phyloP scores from a whole-genome alignment of 2,113 vertebrate genomes.

The Etheostoma spectabile region DNA sequence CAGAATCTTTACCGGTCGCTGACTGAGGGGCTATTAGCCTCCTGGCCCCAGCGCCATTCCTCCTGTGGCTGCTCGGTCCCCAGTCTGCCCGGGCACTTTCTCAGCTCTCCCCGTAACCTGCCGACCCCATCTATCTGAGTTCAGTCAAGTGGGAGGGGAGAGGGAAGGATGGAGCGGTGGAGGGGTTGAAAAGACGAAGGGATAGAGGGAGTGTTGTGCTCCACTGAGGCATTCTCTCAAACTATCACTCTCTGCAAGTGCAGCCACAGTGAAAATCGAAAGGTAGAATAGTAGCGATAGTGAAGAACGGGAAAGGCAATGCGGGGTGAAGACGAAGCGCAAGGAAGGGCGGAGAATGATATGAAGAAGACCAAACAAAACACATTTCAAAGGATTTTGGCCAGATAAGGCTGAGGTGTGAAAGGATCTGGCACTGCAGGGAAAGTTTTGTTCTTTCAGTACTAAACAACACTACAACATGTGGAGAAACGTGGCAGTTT shows the following conservation, averaged over 20 bases:
- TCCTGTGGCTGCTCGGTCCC: slow-evolving; percentile 47
- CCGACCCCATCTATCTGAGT: slow-evolving; percentile 54
- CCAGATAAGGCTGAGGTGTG: slow-evolving; percentile 37
- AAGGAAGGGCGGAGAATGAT: slow-evolving; percentile 22
- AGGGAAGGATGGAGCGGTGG: background rate
- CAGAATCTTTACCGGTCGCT: slow-evolving; percentile 62
- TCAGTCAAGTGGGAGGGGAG: slow-evolving; percentile 45
- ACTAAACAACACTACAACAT: background rate
- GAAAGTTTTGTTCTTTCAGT: background rate
- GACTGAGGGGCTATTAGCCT: slow-evolving; percentile 72
- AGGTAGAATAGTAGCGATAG: slow-evolving; percentile 44
- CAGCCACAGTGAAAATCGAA: slow-evolving; percentile 39
- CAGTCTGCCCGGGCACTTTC: slow-evolving; percentile 28
- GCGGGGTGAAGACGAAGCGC: slow-evolving; percentile 5
- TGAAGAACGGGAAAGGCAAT: slow-evolving; percentile 8
- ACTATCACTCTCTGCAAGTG: slow-evolving; percentile 38
- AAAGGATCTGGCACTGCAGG: background rate
- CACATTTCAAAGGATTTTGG: slow-evolving; percentile 28
- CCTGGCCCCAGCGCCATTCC: slow-evolving; percentile 45
- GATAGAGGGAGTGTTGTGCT: slow-evolving; percentile 42
- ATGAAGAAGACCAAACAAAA: slow-evolving; percentile 56
- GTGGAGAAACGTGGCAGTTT: background rate
- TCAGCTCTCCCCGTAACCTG: slow-evolving; percentile 20
- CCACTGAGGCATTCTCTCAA: slow-evolving; percentile 56
- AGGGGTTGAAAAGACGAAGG: slow-evolving; percentile 1